Conservation (phyloP, 2,888 invertebrate genomes). For the Nephrotoma appendiculata region DNA sequence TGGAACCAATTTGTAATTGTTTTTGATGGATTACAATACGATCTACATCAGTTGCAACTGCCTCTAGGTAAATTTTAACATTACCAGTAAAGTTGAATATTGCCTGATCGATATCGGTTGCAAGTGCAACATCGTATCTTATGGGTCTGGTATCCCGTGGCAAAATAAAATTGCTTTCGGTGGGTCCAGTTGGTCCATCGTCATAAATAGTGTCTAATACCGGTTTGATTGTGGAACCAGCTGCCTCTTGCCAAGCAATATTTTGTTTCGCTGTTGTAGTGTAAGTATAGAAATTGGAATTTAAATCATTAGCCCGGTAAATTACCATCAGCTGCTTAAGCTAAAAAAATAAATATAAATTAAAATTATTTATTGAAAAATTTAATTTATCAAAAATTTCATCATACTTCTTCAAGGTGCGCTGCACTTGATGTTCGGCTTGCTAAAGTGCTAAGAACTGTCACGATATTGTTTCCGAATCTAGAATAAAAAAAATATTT, state of each 20-base stretch:
- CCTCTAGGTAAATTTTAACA: conserved; percentile 18
- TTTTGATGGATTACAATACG: conserved; percentile 22
- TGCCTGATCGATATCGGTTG: conserved; percentile 21
- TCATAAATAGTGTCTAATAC: background rate
- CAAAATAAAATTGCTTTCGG: conserved; percentile 19
- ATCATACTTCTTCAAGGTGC: background rate
- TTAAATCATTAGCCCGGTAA: no score
- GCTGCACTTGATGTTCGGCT: background rate
- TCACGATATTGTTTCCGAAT: background rate
- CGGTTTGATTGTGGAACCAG: background rate
- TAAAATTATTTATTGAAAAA: no score
- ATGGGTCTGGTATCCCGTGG: conserved; percentile 38
- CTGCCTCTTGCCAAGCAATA: background rate
- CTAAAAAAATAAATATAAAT: no score
- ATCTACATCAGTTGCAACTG: background rate
- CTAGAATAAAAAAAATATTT: background rate
- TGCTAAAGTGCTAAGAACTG: background rate
- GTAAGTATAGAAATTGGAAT: background rate
- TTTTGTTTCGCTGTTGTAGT: background rate
- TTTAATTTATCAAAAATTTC: no score
- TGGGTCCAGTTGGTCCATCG: background rate
- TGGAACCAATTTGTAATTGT: conserved; percentile 15
- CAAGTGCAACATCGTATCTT: conserved; percentile 34
- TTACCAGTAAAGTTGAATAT: conserved; percentile 18
- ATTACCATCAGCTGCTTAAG: no score